A percentile compares a stretch with the other conserved stretches of the same genome.
Evolutionary conservation across 2,888 invertebrate species (phyloP).

Genomic region (Didymodactylos carnosus): DNA sequence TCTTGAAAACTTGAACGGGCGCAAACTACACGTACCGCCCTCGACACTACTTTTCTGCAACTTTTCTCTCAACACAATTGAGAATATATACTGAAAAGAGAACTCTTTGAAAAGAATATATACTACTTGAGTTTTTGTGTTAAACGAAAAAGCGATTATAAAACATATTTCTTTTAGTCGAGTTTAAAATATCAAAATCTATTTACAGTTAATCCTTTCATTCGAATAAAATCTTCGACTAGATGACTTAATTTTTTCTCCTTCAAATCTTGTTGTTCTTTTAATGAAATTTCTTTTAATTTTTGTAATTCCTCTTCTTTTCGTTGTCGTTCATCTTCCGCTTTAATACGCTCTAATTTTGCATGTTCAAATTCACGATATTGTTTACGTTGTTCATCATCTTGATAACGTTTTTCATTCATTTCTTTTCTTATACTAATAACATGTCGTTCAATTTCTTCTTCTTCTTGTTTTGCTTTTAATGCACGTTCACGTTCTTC

Average conservation of each 20-base stretch:
- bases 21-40: too few species aligned
- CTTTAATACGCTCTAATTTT: not conserved
- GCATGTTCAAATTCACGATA: not conserved
- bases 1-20: too few species aligned
- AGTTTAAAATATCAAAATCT: too few species aligned
- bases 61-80: too few species aligned
- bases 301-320: not conserved
- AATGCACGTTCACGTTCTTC: constrained; percentile 23
- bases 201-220: not conserved
- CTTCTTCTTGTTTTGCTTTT: constrained; percentile 23
- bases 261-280: not conserved
- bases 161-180: too few species aligned
- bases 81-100: too few species aligned
- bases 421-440: constrained; percentile 27
- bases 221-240: not conserved
- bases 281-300: not conserved
- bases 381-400: constrained; percentile 14
- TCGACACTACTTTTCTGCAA: too few species aligned
- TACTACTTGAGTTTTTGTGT: too few species aligned
- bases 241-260: not conserved
- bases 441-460: constrained; percentile 27
- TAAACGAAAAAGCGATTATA: too few species aligned
- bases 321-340: not conserved
- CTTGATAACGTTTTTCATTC: constrained; percentile 17
- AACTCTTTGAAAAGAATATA: too few species aligned